Conservation (phyloP, 1,140 invertebrate genomes). For the Latrodectus geometricus region DNA sequence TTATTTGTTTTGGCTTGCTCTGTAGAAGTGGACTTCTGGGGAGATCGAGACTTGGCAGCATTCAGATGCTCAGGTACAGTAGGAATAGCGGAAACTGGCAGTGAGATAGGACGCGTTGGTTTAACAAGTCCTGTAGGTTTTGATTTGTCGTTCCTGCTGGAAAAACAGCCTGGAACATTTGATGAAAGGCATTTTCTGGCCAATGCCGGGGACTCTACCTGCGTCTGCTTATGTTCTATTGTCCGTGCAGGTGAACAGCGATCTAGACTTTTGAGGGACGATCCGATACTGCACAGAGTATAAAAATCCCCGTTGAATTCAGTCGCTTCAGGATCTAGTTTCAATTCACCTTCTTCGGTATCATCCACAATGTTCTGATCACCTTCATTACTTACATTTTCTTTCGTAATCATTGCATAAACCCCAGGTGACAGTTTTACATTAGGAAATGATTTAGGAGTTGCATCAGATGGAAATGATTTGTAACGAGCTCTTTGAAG, state of each 20-base stretch:
- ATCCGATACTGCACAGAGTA: conserved; percentile 81
- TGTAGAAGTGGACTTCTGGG: background rate
- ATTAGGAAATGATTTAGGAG: background rate
- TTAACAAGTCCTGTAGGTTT: conserved; percentile 54
- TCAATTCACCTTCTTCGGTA: background rate
- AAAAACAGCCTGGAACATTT: background rate
- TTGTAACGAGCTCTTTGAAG: conserved; percentile 5
- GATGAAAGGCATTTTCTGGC: conserved; percentile 10
- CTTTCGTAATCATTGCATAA: too few species aligned
- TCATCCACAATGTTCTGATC: background rate
- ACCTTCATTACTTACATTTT: too few species aligned
- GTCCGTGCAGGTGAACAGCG: conserved; percentile 11
- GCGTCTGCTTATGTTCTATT: background rate
- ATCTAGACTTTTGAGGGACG: conserved; percentile 81
- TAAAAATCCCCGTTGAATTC: conserved; percentile 84
- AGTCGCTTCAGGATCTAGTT: conserved; percentile 68
- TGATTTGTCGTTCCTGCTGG: background rate
- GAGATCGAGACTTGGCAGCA: background rate
- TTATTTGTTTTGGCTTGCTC: conserved; percentile 15
- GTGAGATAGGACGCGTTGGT: conserved; percentile 33
- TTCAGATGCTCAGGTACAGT: conserved; percentile 18
- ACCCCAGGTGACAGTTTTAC: background rate
- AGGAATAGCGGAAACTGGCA: conserved; percentile 23
- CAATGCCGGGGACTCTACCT: conserved; percentile 35
- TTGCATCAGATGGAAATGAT: conserved; percentile 7